Base-by-base conservation (phyloP, 2,113 vertebrate genomes). In the Campylorhamphus procurvoides region DNA sequence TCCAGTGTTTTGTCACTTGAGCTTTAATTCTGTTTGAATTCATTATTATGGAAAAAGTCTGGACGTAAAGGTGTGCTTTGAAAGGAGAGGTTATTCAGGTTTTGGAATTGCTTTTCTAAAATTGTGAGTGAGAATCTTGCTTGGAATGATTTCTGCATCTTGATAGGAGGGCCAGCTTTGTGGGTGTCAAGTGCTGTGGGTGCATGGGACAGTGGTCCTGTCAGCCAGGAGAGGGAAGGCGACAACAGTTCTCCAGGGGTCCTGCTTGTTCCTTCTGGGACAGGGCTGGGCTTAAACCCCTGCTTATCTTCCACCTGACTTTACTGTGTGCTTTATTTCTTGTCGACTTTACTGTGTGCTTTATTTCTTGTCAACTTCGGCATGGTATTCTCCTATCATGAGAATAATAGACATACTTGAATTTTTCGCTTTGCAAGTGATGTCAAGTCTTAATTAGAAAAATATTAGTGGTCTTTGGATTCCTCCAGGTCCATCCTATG, bases 121-220 rank as follows among this genome's bases (percentile, higher is more conserved):
- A 63, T 6, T 27, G 4, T 56, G 12, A 42, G 33, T 2, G 15
- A 44, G 71, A 71, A 33, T 75, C 44, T 87, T 68, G 7, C 46
- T 82, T 64, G 78, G 33, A 79, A 44, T 72, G 56, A 33, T 85
- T 78, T 82, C 62, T 71, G 22, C 2, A 0, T 76, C 18, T 35
- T 53, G 46, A 84, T 53, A 63, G 27, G 39, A 60, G 14, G 27
- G 24, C 3, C 35, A 42, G 12, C 19, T 46, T 22, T 47, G 31
- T 33, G 9, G 12, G 19, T 0, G 3, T 1, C 0, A 4, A 29
- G 14, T 55, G 24, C 39, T 5, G 1, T 0, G 0, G 11, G 28
- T 1, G 2, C 12, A 2, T 1, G 7, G 24, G 44, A 35, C 1
- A 2, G 5, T 60, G 56, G 15, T 66, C 35, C 71, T 75, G 47